Base-by-base conservation (phyloP, 1,140 invertebrate species). In the Thereuonema tuberculata region DNA sequence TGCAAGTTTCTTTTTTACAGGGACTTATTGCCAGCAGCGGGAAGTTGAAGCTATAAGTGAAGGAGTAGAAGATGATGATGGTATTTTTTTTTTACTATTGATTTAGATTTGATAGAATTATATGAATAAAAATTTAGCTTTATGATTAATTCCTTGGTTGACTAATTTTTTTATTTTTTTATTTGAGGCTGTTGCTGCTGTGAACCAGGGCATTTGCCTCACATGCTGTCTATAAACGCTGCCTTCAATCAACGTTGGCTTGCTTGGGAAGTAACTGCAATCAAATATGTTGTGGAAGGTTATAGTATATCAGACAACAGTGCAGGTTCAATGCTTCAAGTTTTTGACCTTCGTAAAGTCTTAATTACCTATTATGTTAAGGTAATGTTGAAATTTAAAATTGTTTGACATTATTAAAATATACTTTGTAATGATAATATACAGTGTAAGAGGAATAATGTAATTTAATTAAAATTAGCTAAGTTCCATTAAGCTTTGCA, bases 221-320 rank as follows among this genome's bases (percentile, higher is more conserved):
- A 92, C 58, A 82, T 96, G 71, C 76, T 99, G 14, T 80, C 78
- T 82, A 88, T 74, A 20, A 98, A 98, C 73, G 91, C 93, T n/a
- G 91, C 92, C 31, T 98, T 97, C 75, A 89, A 88, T 70, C 90
- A 97, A 69, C 81, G 94, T 25, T 99, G 95, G 95, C 78, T 98
- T 47, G 94, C 95, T 0, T 99, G 96, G 96, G 92, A 98, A 78
- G 87, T 81, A 2, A 77, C 78, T n/a, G 87, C 89, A 37, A 84
- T 89, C 1, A 93, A 96, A 72, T 99, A 98, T 73, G 87, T 99
- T 12, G 79, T 99, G 3, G 94, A 99, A 74, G 95, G 96, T 0
- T 99, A 99, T 74, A 93, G 89, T 63, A 98, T 99, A 67, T 90
- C 90, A 0, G 95, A 99, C 72, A 98, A 98, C 76, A 89, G 87